phyloP scores from a whole-genome alignment of 2,888 invertebrate species.

The Metellina segmentata region DNA sequence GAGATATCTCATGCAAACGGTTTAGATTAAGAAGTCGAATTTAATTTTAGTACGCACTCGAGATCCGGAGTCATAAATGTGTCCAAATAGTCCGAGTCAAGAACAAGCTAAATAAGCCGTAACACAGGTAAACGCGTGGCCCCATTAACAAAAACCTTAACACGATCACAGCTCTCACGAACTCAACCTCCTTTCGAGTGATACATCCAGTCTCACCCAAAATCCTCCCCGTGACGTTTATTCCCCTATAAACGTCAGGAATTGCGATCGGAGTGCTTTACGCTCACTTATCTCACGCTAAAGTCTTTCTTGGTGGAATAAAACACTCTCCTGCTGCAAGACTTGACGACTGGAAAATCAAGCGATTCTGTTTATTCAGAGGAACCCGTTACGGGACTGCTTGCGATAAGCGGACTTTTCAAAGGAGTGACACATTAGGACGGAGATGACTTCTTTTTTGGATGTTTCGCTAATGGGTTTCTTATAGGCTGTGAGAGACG shows the following conservation, averaged over 20 bases:
- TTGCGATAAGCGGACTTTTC: background rate
- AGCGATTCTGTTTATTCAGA: background rate
- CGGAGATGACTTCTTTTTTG: background rate
- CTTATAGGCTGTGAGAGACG: background rate
- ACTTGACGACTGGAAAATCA: background rate
- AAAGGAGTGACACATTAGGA: background rate
- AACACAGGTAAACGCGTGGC: too few relatives aligned
- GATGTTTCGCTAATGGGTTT: background rate
- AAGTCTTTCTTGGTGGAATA: background rate
- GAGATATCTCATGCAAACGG: too few relatives aligned
- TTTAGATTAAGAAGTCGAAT: too few relatives aligned
- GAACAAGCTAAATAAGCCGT: too few relatives aligned
- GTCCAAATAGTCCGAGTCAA: too few relatives aligned
- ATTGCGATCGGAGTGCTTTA: slow-evolving; percentile 3
- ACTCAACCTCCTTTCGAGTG: background rate
- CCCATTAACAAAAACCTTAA: too few relatives aligned
- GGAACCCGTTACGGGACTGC: background rate
- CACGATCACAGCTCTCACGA: background rate
- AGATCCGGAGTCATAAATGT: too few relatives aligned
- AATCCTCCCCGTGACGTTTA: background rate
- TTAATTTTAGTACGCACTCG: too few relatives aligned
- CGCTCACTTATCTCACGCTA: slow-evolving; percentile 21
- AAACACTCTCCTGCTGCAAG: background rate
- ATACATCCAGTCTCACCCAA: too few relatives aligned
- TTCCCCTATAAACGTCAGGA: slow-evolving; percentile 16